Conservation (phyloP, 1,140 invertebrate species). For the Panagrolaimus sp. region DNA sequence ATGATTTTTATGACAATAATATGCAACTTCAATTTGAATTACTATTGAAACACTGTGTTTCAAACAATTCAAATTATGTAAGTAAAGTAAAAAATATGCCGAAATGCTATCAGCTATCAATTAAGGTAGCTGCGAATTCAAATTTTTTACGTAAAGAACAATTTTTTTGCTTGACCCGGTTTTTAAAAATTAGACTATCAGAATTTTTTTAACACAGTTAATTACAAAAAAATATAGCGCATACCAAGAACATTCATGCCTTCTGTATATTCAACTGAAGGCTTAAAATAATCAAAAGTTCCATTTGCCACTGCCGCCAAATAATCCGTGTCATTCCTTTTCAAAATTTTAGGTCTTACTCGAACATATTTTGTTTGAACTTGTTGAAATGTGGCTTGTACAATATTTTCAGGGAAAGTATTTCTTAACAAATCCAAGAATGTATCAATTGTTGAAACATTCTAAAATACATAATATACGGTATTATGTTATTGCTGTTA, state of each 20-base stretch:
- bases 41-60: too few relatives aligned
- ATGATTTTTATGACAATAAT: too few relatives aligned
- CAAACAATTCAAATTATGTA: too few relatives aligned
- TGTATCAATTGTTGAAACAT: slow-evolving; percentile 78
- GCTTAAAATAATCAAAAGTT: slow-evolving; percentile 36
- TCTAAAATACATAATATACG: slow-evolving; percentile 38
- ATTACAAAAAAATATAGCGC: too few relatives aligned
- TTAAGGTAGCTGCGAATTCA: neutral
- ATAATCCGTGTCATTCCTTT: slow-evolving; percentile 21
- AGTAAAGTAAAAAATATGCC: too few relatives aligned
- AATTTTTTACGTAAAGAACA: neutral
- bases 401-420: slow-evolving; percentile 54
- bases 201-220: slow-evolving; percentile 1
- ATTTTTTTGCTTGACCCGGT: neutral
- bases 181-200: neutral
- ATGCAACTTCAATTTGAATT: too few relatives aligned
- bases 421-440: slow-evolving; percentile 80
- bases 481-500: slow-evolving; percentile 64
- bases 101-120: neutral
- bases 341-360: slow-evolving; percentile 26
- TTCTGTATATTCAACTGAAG: slow-evolving; percentile 55
- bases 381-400: slow-evolving; percentile 55
- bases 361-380: slow-evolving; percentile 51
- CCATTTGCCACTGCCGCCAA: slow-evolving; percentile 31
- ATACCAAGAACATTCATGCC: slow-evolving; percentile 62